A percentile compares a stretch with the other conserved stretches of the same genome.
phyloP scores from a whole-genome alignment of 1,140 invertebrate species.

The Gryon sp. region DNA sequence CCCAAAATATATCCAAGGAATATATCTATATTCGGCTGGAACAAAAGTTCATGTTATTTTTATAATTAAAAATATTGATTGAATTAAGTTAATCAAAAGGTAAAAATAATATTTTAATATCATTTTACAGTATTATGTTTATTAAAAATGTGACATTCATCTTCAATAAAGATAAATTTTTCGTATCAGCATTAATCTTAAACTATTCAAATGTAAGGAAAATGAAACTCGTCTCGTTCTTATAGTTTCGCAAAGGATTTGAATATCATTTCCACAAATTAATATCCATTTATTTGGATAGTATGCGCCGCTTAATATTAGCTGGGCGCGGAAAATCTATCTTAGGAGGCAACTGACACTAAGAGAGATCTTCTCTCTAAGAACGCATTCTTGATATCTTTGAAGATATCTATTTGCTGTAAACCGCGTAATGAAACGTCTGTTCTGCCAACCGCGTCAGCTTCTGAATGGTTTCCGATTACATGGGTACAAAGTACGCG shows the following conservation, averaged over 20 bases:
- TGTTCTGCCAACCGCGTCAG: conserved; percentile 17
- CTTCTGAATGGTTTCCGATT: conserved; percentile 51
- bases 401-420: conserved; percentile 22
- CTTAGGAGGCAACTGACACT: conserved; percentile 10
- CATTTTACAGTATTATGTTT: no score
- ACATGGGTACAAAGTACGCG: conserved; percentile 40
- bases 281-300: conserved; percentile 22
- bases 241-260: conserved; percentile 11
- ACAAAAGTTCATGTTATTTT: no score
- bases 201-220: no score
- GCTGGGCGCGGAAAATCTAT: conserved; percentile 16
- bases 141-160: no score
- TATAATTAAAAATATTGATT: no score
- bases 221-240: conserved; percentile 13
- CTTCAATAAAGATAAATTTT: no score
- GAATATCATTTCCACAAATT: conserved; percentile 27
- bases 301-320: conserved; percentile 17
- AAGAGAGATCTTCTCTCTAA: not conserved
- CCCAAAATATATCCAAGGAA: no score
- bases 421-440: conserved; percentile 47
- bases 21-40: no score
- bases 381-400: conserved; percentile 15
- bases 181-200: no score
- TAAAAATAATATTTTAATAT: no score
- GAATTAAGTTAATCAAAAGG: no score